Percentiles rank a stretch among this genome's conserved stretches.
These are phyloP conservation scores for Gastrophryne carolinensis DNA, from an alignment of 2,797 vertebrate species.

Conservation along the genomic window DNA sequence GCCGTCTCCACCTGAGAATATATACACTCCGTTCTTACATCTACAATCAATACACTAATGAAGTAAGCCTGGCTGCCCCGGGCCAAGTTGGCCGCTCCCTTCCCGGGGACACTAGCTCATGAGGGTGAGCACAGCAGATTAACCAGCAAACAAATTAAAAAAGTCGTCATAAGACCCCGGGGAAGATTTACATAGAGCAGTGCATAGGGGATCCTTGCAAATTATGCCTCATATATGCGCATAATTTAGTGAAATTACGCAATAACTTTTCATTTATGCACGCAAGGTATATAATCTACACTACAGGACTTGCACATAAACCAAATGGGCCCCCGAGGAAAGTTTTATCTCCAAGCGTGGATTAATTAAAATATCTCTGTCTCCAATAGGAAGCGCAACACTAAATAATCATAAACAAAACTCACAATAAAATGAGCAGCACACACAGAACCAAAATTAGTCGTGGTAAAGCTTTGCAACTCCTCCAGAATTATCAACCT, in stretches of 20 bases:
- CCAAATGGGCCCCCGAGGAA: not conserved
- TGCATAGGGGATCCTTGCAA: too few species aligned
- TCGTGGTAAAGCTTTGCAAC: too few species aligned
- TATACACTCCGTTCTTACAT: slow-evolving; percentile 31
- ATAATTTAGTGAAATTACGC: not conserved
- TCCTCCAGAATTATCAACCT: too few species aligned
- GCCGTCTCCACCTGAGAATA: not conserved
- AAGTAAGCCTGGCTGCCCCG: slow-evolving; percentile 21
- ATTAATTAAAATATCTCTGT: not conserved
- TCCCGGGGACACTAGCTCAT: not conserved
- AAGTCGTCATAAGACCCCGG: not conserved
- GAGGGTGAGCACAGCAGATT: not conserved
- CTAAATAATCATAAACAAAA: too few species aligned
- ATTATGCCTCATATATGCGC: not conserved
- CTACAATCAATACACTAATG: slow-evolving; percentile 51
- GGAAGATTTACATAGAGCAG: too few species aligned
- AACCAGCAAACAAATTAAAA: not conserved
- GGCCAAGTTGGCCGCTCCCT: not conserved
- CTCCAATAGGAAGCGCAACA: too few species aligned
- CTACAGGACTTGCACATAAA: not conserved
- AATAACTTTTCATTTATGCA: not conserved
- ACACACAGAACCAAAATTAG: too few species aligned
- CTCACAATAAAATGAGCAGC: too few species aligned
- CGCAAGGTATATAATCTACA: not conserved
- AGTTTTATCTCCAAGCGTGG: not conserved